Evolutionary conservation across 2,888 invertebrate species (phyloP).

Genomic region (Caradrina clavipalpis): DNA sequence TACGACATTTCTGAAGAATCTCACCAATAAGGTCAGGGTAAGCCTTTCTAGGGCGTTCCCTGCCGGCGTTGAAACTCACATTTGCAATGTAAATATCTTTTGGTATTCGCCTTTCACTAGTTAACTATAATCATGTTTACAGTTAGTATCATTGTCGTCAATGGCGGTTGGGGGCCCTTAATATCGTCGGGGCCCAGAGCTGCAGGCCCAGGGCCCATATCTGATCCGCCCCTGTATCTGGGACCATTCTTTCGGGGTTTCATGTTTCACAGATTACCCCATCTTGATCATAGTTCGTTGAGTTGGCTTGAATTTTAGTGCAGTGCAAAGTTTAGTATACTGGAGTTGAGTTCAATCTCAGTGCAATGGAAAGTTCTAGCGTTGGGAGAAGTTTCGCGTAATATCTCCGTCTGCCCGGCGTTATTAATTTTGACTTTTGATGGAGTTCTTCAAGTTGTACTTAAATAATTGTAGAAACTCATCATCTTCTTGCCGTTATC

Average conservation of each 20-base stretch:
- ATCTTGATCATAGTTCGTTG: neutral
- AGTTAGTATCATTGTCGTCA: too few species aligned
- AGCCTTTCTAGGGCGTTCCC: too few species aligned
- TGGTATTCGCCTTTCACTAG: too few species aligned
- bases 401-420: slow-evolving; percentile 5
- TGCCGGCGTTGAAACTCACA: too few species aligned
- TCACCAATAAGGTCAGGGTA: too few species aligned
- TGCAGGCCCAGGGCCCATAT: too few species aligned
- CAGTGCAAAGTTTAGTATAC: neutral
- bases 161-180: too few species aligned
- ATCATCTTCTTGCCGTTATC: too few species aligned
- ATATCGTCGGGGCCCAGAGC: too few species aligned
- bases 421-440: neutral
- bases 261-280: slow-evolving; percentile 16
- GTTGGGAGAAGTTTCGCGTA: neutral
- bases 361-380: neutral
- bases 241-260: slow-evolving; percentile 10
- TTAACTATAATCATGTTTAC: too few species aligned
- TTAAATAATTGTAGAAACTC: neutral
- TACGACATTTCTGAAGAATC: too few species aligned
- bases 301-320: slow-evolving; percentile 3
- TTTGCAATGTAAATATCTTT: too few species aligned
- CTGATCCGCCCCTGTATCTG: slow-evolving; percentile 4
- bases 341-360: slow-evolving; percentile 1
- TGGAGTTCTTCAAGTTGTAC: neutral